Evolutionary conservation across 2,113 vertebrate species (phyloP).

Genomic region (mouse (Mus musculus)): GRCm39 chr13:108052501-108053000

Average conservation of each 20-base stretch:
- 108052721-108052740: neutral
- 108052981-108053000: neutral
- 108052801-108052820: neutral
- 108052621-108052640: neutral
- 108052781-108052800: accelerated
- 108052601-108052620: neutral
- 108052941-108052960: neutral
- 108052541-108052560: neutral
- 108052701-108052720: neutral
- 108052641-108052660: neutral
- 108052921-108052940: neutral
- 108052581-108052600: neutral
- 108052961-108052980: neutral
- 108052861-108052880: neutral
- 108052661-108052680: neutral
- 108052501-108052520: neutral
- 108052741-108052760: neutral
- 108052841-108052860: neutral
- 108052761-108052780: neutral
- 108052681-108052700: neutral
- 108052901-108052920: neutral
- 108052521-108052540: neutral
- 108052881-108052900: neutral
- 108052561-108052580: neutral
- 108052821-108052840: neutral